These are phyloP conservation scores for Anguilla obscura DNA, from an alignment of 2,797 vertebrate species.

Conservation along the genomic window DNA sequence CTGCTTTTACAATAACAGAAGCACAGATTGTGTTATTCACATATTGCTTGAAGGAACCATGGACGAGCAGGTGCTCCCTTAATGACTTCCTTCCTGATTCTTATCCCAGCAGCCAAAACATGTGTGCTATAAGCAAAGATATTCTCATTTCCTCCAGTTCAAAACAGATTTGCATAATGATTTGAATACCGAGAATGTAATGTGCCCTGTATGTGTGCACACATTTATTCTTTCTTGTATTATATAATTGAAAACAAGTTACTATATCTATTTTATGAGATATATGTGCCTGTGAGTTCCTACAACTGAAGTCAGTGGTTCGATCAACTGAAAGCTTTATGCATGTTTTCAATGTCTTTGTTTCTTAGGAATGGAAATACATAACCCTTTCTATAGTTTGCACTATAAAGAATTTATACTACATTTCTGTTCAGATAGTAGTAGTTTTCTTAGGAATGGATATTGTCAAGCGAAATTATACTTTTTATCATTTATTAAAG, in stretches of 20 bases:
- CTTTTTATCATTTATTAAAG: background rate
- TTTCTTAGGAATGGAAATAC: background rate
- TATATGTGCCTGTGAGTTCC: background rate
- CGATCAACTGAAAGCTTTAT: background rate
- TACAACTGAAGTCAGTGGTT: background rate
- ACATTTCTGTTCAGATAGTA: background rate
- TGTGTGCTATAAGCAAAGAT: background rate
- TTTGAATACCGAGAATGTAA: constrained; percentile 22
- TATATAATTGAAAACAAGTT: background rate
- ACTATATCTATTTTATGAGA: background rate
- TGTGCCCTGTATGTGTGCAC: background rate
- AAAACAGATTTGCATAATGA: background rate
- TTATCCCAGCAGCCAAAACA: background rate
- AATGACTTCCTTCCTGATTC: constrained; percentile 23
- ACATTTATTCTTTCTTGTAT: background rate
- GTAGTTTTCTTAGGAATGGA: background rate
- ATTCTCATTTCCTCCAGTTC: constrained; percentile 22
- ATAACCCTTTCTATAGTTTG: background rate
- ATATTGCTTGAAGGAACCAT: constrained; percentile 14
- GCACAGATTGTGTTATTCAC: background rate
- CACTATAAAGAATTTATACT: background rate
- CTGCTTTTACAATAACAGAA: background rate
- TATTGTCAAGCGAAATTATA: background rate
- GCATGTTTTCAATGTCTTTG: background rate
- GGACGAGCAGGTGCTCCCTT: constrained; percentile 26